Conservation (phyloP, 2,888 invertebrate genomes). For the Drosophila atripex region DNA sequence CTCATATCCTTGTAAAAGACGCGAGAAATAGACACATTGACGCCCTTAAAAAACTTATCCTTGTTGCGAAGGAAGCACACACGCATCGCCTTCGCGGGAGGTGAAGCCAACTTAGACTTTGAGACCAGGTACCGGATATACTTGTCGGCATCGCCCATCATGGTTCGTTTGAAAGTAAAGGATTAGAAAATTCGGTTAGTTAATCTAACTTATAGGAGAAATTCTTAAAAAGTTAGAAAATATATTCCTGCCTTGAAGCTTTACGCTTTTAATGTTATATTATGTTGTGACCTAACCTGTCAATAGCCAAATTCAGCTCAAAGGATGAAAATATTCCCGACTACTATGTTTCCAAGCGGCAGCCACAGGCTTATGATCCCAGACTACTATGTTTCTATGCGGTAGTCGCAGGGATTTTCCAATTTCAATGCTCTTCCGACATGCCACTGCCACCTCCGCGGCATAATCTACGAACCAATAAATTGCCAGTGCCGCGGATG, state of each 20-base stretch:
- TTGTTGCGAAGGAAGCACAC: constrained; percentile 46
- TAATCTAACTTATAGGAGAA: not conserved
- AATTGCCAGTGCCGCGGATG: constrained; percentile 62
- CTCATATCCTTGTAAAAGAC: constrained; percentile 12
- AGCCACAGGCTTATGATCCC: constrained; percentile 1
- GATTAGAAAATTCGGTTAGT: not conserved
- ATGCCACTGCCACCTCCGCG: constrained; percentile 15
- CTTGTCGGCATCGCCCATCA: not conserved
- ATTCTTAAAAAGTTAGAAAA: not conserved
- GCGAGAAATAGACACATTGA: constrained; percentile 32
- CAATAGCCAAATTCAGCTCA: not conserved
- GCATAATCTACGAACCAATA: constrained; percentile 63
- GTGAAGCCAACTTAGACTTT: not conserved
- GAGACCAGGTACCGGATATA: not conserved
- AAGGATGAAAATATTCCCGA: not conserved
- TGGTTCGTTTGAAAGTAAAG: not conserved
- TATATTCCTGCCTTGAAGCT: not conserved
- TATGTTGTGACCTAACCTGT: too few relatives aligned
- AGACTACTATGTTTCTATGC: constrained; percentile 41
- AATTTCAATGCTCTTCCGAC: constrained; percentile 49
- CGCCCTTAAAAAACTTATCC: constrained; percentile 41
- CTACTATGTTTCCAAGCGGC: constrained; percentile 40
- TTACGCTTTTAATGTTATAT: too few relatives aligned
- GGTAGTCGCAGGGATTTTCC: constrained; percentile 20
- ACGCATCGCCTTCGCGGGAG: constrained; percentile 20